Conservation (phyloP, 2,888 invertebrate genomes). For the Drosophila phalerata region DNA sequence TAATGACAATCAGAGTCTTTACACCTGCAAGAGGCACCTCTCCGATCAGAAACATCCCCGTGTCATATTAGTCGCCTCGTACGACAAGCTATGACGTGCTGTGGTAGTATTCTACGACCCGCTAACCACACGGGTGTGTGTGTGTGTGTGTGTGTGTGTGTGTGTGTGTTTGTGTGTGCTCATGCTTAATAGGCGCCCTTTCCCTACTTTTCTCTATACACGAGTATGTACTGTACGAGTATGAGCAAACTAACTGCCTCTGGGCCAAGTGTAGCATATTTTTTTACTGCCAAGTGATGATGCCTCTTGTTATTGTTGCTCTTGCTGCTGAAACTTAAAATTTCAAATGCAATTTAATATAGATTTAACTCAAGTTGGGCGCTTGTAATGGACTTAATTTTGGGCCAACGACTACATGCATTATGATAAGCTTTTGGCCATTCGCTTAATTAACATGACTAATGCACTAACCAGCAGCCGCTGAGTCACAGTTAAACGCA, state of each 20-base stretch:
- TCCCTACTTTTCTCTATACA: slow-evolving; percentile 14
- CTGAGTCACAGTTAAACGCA: slow-evolving; percentile 55
- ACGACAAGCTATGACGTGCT: no score
- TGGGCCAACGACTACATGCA: slow-evolving; percentile 30
- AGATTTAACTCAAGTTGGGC: slow-evolving; percentile 38
- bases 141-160: no score
- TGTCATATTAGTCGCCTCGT: no score
- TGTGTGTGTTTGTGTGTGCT: slow-evolving; percentile 22
- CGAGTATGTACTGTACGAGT: slow-evolving; percentile 28
- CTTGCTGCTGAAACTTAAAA: slow-evolving; percentile 27
- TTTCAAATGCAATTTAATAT: slow-evolving; percentile 67
- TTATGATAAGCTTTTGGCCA: slow-evolving; percentile 53
- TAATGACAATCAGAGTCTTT: no score
- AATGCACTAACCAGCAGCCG: slow-evolving; percentile 56
- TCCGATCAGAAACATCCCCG: no score
- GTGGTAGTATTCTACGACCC: no score
- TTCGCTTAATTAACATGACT: slow-evolving; percentile 72
- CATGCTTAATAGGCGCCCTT: slow-evolving; percentile 47
- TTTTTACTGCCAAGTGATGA: slow-evolving; percentile 54
- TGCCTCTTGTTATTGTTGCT: slow-evolving; percentile 22
- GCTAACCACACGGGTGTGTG: no score
- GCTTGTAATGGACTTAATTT: slow-evolving; percentile 46
- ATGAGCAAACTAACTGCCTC: slow-evolving; percentile 45
- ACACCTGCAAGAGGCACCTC: no score
- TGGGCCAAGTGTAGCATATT: slow-evolving; percentile 62